Percentiles rank a stretch among this genome's conserved stretches.
These are phyloP conservation scores for Butorides virescens DNA, from an alignment of 2,113 vertebrate genomes.

Conservation along the genomic window DNA sequence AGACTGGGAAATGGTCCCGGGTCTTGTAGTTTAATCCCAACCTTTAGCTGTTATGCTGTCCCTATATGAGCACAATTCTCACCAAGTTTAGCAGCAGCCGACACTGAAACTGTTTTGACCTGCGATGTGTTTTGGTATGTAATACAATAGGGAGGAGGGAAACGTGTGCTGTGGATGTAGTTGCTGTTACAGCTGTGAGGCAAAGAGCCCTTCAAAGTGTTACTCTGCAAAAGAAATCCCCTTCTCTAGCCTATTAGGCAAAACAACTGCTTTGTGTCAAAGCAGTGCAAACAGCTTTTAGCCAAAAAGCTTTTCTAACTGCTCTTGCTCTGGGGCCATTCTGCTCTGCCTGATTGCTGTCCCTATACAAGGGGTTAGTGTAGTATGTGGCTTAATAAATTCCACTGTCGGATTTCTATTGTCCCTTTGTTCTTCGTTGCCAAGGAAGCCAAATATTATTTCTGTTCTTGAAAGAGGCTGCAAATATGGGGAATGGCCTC, in stretches of 20 bases:
- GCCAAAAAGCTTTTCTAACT: constrained; percentile 22
- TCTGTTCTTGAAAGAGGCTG: constrained; percentile 59
- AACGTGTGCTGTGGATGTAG: not conserved
- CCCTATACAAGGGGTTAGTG: not conserved
- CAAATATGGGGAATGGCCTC: constrained; percentile 17
- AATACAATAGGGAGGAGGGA: not conserved
- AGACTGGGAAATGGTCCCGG: not conserved
- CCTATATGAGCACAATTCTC: not conserved
- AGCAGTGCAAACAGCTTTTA: constrained; percentile 14
- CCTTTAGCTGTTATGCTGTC: not conserved
- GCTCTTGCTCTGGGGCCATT: not conserved
- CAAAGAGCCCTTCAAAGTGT: constrained; percentile 1
- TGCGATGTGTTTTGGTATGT: not conserved
- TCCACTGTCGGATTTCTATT: constrained; percentile 42
- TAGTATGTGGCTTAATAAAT: constrained; percentile 15
- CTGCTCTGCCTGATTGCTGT: not conserved
- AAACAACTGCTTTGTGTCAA: constrained; percentile 36
- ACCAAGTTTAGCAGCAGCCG: not conserved
- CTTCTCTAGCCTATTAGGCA: not conserved
- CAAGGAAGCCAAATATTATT: constrained; percentile 67
- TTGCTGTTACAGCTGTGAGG: constrained; percentile 27
- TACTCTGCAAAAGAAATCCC: constrained; percentile 22
- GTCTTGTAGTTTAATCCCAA: not conserved
- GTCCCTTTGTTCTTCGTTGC: constrained; percentile 61
- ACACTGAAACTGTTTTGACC: not conserved